Base-by-base conservation (phyloP, 1,140 invertebrate genomes). In the Eriocheir sinensis region DNA sequence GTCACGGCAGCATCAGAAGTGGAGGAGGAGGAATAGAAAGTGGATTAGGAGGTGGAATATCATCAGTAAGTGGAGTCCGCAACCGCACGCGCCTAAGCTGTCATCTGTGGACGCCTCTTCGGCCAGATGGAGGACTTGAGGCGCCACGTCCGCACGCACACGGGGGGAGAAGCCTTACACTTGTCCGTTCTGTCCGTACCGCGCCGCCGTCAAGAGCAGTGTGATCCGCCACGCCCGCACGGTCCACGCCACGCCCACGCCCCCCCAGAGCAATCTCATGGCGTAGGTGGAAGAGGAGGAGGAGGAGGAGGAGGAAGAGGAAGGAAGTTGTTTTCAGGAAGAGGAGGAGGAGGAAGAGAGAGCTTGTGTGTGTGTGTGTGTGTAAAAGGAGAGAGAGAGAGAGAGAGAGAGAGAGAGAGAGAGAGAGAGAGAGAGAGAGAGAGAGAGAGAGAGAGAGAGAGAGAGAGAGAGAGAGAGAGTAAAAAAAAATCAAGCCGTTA, bases 91-190 rank as follows among this genome's bases (percentile, higher is more conserved):
- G 38, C n/a, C 93, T 60, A 21, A 89, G 83, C 38, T 93, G 92
- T 53, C 44, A 81, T 21, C 79, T 81, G 91, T 92, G 91, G 91
- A 30, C 44, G 38, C n/a, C 27, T 83, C n/a, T 92, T 92, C 32
- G 72, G 91, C 40, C 91, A 93, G 41, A 90, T 88, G 91, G 85
- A 95, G 30, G 95, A 95, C 38, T 44, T 96, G 60, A 88, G 93
- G 21, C 53, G 53, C 2, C 53, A 72, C 53, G 21, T 72, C 6
- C 85, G 94, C 21, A 96, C 92, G 30, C 95, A 96, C 36, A 95
- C 94, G 12, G 95, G n/a, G 95, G 32, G 95, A 96, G 83, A 95
- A 95, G 90, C 95, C 95, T 0, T 96, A 91, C 34, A 94, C 90
- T 0, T 96, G 95, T 53, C 95, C 94, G 30, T 92, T 92, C 53